A percentile compares a stretch with the other conserved stretches of the same genome.
phyloP scores from a whole-genome alignment of 2,888 invertebrate genomes.

The Tipula unca region DNA sequence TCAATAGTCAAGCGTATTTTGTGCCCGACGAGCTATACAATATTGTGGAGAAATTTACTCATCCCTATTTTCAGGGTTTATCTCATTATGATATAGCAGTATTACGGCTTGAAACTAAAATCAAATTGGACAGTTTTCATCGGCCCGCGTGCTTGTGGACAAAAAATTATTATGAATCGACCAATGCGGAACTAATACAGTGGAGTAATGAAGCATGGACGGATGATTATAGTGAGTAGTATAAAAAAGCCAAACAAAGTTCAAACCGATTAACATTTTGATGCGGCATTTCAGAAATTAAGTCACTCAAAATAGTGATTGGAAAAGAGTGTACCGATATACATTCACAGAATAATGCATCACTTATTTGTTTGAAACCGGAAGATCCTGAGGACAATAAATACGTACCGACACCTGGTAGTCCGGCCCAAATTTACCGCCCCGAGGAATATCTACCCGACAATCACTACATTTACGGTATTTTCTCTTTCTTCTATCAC shows the following conservation, averaged over 20 bases:
- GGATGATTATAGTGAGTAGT: not conserved
- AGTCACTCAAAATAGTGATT: not conserved
- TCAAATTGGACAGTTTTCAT: not conserved
- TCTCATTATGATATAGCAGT: not conserved
- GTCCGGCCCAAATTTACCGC: not conserved
- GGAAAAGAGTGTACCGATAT: not conserved
- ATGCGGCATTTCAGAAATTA: not conserved
- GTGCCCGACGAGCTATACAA: not conserved
- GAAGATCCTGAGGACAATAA: not conserved
- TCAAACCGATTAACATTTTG: not conserved
- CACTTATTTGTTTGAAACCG: not conserved
- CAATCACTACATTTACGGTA: not conserved
- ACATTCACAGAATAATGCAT: not conserved
- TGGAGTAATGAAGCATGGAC: not conserved
- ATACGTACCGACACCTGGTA: not conserved
- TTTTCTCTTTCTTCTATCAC: not conserved
- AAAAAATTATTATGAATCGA: not conserved
- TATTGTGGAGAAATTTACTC: not conserved
- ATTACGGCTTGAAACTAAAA: not conserved
- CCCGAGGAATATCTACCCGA: not conserved
- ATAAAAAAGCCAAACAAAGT: not conserved
- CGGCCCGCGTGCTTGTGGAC: not conserved
- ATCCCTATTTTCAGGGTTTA: not conserved
- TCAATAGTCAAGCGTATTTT: not conserved
- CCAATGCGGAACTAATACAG: not conserved